A percentile compares a stretch with the other conserved stretches of the same genome.
These are phyloP conservation scores for Cynaeus angustus DNA, from an alignment of 2,888 invertebrate species.

Conservation along the genomic window DNA sequence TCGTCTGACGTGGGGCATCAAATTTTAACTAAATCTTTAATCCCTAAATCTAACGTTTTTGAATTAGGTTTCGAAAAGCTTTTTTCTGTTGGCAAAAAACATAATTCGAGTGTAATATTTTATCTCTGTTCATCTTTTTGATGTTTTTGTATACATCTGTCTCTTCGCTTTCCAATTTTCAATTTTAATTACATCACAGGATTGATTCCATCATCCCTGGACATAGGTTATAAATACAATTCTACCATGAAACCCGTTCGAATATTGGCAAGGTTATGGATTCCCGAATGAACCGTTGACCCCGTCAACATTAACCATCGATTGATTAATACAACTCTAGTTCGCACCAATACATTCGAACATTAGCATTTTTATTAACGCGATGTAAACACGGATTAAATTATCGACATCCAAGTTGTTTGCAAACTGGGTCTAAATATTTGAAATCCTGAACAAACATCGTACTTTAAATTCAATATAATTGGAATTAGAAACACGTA, in stretches of 20 bases:
- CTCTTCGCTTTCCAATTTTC: neutral
- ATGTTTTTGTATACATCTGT: too few relatives aligned
- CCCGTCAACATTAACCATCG: constrained; percentile 34
- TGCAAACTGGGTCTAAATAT: constrained; percentile 13
- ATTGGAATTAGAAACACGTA: constrained; percentile 42
- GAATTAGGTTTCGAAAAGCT: too few relatives aligned
- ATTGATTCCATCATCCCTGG: neutral
- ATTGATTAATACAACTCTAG: constrained; percentile 22
- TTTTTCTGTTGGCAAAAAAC: too few relatives aligned
- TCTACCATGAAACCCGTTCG: constrained; percentile 4
- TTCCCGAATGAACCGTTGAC: constrained; percentile 20
- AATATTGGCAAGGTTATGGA: constrained; percentile 38
- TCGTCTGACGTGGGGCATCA: too few relatives aligned
- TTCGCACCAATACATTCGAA: neutral
- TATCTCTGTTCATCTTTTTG: too few relatives aligned
- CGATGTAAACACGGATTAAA: neutral
- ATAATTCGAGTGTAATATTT: too few relatives aligned
- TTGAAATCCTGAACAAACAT: constrained; percentile 32
- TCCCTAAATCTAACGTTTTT: too few relatives aligned
- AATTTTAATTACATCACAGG: constrained; percentile 14
- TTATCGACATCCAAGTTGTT: constrained; percentile 9
- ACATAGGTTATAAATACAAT: neutral
- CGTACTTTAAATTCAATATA: constrained; percentile 17
- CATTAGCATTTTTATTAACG: neutral
- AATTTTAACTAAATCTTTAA: too few relatives aligned